Base-by-base conservation (phyloP, 2,888 invertebrate genomes). In the Aporophyla nigra region DNA sequence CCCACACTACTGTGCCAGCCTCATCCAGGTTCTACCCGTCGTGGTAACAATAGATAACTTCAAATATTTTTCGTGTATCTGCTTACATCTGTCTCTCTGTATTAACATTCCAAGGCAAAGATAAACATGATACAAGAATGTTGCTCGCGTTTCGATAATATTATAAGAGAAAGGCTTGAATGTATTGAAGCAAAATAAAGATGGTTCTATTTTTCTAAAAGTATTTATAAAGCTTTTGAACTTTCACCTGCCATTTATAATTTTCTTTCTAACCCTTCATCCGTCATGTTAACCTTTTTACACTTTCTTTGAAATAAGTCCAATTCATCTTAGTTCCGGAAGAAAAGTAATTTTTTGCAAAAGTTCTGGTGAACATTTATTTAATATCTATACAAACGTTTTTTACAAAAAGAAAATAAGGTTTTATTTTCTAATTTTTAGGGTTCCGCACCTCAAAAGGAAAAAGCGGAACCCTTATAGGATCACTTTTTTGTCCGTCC, bases 271-370 rank as follows among this genome's bases (percentile, higher is more conserved):
- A 70, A 82, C 61, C 71, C 82, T 71, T 74, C 33, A 62, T 59
- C 51, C 16, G 14, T 49, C 33, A 67, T 24, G 56, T 51, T 58
- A 74, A 71, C 43, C 66, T 61, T 67, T 84, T 24, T 27, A 54
- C 58, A 0, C 46, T 54, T 58, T 14, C 76, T 66, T 71, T 40
- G 24, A 69, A 65, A 80, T 74, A 14, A 67, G 9, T 58, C 46
- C 51, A 61, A 51, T 82, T 77, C 21, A 82, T 83, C 77, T 85
- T 70, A 33, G 27, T 54, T 14, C 19, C 21, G 12, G 7, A 70
- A 72, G 49, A 43, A 69, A 80, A 46, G 27, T 53, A 63, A 49
- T 76, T 69, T 33, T 61, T 46, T n/a, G 27, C 14, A 33, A 43
- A 71, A 78, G 1, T 51, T 56, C 53, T 65, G 33, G 10, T 51